Evolutionary conservation across 2,113 vertebrate species (phyloP), one percentile per base, ranked within the genome.

Genomic region (Paramormyrops kingsleyae): DNA sequence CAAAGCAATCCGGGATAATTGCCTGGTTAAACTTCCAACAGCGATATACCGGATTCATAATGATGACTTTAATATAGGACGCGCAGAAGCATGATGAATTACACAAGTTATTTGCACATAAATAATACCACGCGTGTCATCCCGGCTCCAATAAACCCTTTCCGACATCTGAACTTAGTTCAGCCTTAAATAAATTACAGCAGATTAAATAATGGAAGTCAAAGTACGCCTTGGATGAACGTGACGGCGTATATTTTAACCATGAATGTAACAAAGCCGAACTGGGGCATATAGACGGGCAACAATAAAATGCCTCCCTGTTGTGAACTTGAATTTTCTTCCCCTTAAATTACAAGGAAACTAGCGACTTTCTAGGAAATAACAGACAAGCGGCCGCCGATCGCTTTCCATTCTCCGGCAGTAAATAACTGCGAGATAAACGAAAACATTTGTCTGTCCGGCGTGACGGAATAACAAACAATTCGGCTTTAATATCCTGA

Each of bases 251-350:
- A n/a, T 62, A 62, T 62, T 44, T 88, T 56, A 66, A 66, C 52
- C 62, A 13, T 17, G 87, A 88, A 10, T 9, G 59, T 88, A 95
- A 96, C 95, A 96, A 96, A 95, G 93, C 93, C 39, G 91, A 92
- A 88, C 91, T 91, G 93, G 94, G 94, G 94, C 94, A 94, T 94
- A 94, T 92, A 90, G 91, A 91, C 56, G 50, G 89, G 56, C 92
- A 94, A 95, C 95, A 95, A 96, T 95, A 95, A 94, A 94, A 92
- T 93, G 91, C n/a, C 91, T 91, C 84, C 92, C 90, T 77, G 49
- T 91, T 91, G 83, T 92, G 89, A 95, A 95, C 93, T 93, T 92
- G 90, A 93, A 91, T 93, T 21, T 90, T 92, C 87, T 83, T 90
- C 39, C 89, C 84, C 47, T 35, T 83, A 89, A 89, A 56, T 10